These are phyloP conservation scores for Danio jaintianensis DNA, from an alignment of 2,797 vertebrate species.

Conservation along the genomic window DNA sequence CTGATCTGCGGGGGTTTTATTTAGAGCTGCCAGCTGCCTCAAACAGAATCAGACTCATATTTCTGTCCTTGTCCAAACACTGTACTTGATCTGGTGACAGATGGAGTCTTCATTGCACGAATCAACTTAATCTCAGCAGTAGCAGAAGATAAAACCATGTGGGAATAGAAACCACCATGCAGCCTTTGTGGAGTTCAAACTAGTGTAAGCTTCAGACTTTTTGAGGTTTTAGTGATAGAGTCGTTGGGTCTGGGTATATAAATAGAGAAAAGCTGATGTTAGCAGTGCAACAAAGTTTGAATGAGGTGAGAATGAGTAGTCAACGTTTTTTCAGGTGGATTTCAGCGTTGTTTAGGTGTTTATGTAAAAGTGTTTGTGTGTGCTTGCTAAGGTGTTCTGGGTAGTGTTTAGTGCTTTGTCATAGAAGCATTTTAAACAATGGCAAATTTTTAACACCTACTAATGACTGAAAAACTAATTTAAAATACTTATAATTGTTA, in stretches of 20 bases:
- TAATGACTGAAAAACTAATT: too few species aligned
- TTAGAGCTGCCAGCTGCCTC: slow-evolving; percentile 10
- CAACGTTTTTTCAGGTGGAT: not conserved
- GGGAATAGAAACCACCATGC: slow-evolving; percentile 16
- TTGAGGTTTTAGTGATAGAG: slow-evolving; percentile 8
- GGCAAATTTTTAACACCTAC: too few species aligned
- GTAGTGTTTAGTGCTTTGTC: not conserved
- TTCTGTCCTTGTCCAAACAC: slow-evolving; percentile 31
- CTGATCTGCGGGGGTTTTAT: not conserved
- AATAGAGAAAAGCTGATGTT: not conserved
- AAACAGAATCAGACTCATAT: slow-evolving; percentile 14
- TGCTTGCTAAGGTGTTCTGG: not conserved
- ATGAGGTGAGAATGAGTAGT: not conserved
- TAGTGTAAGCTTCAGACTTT: not conserved
- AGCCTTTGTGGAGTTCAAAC: not conserved
- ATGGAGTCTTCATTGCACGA: not conserved
- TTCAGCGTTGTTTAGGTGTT: not conserved
- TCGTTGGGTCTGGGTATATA: not conserved
- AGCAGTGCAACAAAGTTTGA: not conserved
- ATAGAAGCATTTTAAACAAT: too few species aligned
- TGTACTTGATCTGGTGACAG: slow-evolving; percentile 30
- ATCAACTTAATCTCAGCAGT: slow-evolving; percentile 7
- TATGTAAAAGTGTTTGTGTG: not conserved
- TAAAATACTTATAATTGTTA: too few species aligned
- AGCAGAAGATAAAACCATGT: not conserved